Evolutionary conservation across 1,140 invertebrate genomes (phyloP).

Genomic region (Nephila pilipes): DNA sequence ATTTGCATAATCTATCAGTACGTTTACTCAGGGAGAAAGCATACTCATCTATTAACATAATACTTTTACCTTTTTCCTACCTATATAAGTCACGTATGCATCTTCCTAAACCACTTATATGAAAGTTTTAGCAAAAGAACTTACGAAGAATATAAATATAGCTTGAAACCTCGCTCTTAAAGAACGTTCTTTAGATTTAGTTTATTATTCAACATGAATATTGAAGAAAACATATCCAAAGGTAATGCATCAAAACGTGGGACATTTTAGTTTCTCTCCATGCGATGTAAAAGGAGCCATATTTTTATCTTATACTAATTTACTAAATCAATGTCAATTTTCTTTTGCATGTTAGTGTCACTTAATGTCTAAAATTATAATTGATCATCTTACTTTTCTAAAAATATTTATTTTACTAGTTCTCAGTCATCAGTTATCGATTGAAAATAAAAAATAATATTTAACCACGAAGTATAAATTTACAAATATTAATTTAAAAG

Average conservation of each 20-base stretch:
- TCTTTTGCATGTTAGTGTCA: not conserved
- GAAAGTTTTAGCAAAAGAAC: not conserved
- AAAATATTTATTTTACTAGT: not conserved
- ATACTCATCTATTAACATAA: not conserved
- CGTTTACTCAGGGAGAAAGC: not conserved
- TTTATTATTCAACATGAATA: not conserved
- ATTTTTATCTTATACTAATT: not conserved
- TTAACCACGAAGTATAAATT: too few relatives aligned
- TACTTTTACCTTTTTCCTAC: not conserved
- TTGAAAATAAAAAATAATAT: not conserved
- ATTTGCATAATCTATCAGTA: not conserved
- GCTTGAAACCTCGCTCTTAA: not conserved
- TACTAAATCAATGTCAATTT: not conserved
- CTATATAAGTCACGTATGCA: not conserved
- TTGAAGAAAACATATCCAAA: not conserved
- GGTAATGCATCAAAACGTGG: not conserved
- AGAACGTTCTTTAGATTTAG: too few relatives aligned
- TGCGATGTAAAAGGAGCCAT: not conserved
- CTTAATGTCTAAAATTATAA: not conserved
- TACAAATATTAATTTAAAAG: too few relatives aligned
- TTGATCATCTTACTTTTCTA: not conserved
- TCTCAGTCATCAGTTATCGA: not conserved
- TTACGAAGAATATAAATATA: not conserved
- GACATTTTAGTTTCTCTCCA: not conserved
- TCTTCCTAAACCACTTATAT: not conserved